phyloP scores from a whole-genome alignment of 2,888 invertebrate genomes.

The Chironomus tentans region DNA sequence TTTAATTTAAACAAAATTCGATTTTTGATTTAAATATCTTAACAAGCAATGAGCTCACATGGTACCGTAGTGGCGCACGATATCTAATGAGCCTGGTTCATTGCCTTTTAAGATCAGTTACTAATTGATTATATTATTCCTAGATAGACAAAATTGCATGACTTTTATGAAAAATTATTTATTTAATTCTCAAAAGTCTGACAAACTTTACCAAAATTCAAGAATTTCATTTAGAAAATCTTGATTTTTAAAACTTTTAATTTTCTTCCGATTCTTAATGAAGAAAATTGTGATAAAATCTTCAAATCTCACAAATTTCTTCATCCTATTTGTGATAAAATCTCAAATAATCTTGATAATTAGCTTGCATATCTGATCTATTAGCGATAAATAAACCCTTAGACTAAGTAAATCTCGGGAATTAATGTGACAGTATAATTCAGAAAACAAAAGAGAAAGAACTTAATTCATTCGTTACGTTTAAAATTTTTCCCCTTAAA shows the following conservation, averaged over 20 bases:
- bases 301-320: neutral
- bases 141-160: neutral
- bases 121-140: too few relatives aligned
- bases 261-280: neutral
- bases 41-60: too few relatives aligned
- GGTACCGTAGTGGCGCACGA: too few relatives aligned
- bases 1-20: neutral
- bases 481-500: slow-evolving; percentile 27
- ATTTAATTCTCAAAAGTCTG: neutral
- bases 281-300: too few relatives aligned
- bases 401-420: neutral
- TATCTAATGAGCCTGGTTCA: too few relatives aligned
- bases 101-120: too few relatives aligned
- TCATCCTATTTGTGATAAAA: neutral
- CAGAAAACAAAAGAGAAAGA: neutral
- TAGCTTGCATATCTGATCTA: slow-evolving; percentile 16
- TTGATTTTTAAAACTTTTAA: too few relatives aligned
- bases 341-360: neutral
- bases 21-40: too few relatives aligned
- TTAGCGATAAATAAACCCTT: neutral
- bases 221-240: too few relatives aligned
- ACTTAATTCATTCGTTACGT: neutral
- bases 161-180: neutral
- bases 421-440: neutral
- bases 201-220: too few relatives aligned